Evolutionary conservation across 1,140 invertebrate species (phyloP), one percentile per base, ranked within the genome.

Genomic region (Leucophenga varia): DNA sequence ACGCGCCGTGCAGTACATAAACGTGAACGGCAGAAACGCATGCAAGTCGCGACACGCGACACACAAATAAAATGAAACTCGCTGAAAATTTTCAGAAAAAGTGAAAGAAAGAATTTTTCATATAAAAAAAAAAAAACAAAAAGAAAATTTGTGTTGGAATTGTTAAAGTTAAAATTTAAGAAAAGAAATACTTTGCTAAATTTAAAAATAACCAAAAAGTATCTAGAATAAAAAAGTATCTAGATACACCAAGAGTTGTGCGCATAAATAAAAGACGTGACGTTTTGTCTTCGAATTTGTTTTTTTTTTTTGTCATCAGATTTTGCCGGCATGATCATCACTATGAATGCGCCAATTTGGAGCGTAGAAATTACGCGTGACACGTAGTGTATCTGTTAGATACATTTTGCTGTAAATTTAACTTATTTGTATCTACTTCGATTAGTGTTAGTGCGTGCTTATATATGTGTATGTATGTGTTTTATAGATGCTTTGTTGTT

Each of bases 261-360:
- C 52, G 63, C 63, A 65, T 65, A 65, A 65, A 65, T 65, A 65
- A 65, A 67, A 53, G 34, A 25, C 36, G 56, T 55, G 55, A 55
- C 43, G 53, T 52, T 52, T n/a, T n/a, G n/a, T n/a, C n/a, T n/a
- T n/a, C n/a, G n/a, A n/a, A n/a, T n/a, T n/a, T n/a, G n/a, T n/a
- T n/a, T n/a, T n/a, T n/a, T n/a, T n/a, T n/a, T n/a, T n/a, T n/a
- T n/a, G n/a, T n/a, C n/a, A n/a, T n/a, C n/a, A n/a, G n/a, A n/a
- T n/a, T n/a, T n/a, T n/a, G n/a, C n/a, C n/a, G n/a, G n/a, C n/a
- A n/a, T n/a, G n/a, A n/a, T n/a, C n/a, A n/a, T n/a, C n/a, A n/a
- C n/a, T n/a, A n/a, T n/a, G n/a, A n/a, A n/a, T n/a, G n/a, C n/a
- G n/a, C n/a, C n/a, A n/a, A n/a, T n/a, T n/a, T n/a, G n/a, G n/a